These are phyloP conservation scores for Oncorhynchus masou DNA, from an alignment of 2,113 vertebrate species.

Conservation along the genomic window DNA sequence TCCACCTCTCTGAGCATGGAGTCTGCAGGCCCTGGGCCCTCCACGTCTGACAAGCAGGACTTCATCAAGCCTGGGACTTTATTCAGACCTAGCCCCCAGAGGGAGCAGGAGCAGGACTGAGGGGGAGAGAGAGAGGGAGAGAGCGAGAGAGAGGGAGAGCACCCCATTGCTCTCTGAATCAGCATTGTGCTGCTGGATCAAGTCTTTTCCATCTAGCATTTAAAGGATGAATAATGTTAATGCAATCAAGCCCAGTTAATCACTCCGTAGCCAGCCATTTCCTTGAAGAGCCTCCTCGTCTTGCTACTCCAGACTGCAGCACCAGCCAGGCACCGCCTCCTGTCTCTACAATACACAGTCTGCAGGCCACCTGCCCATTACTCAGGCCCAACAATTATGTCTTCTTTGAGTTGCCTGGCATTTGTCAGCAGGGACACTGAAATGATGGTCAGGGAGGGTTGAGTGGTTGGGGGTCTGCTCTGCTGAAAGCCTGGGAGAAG, in stretches of 20 bases:
- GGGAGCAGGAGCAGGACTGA: conserved; percentile 51
- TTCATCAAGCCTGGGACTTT: conserved; percentile 38
- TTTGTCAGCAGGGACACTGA: conserved; percentile 60
- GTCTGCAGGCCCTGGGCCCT: conserved; percentile 24
- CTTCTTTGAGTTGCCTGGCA: conserved; percentile 36
- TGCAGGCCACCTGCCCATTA: conserved; percentile 49
- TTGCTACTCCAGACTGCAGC: conserved; percentile 43
- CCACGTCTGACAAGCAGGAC: conserved; percentile 31
- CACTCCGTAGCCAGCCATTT: conserved; percentile 41
- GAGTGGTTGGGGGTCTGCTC: conserved; percentile 9
- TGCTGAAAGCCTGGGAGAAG: too few species aligned
- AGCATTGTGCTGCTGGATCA: conserved; percentile 55
- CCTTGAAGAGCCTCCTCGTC: conserved; percentile 53
- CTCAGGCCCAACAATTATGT: conserved; percentile 57
- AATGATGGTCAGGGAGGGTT: conserved; percentile 29
- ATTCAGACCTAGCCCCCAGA: conserved; percentile 37
- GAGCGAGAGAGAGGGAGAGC: background rate
- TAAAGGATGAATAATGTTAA: conserved; percentile 71
- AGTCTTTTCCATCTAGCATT: conserved; percentile 55
- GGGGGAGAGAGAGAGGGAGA: background rate
- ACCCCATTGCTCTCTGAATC: conserved; percentile 60
- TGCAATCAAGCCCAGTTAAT: conserved; percentile 75
- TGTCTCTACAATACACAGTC: conserved; percentile 37
- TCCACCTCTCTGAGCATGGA: conserved; percentile 16
- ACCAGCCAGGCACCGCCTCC: conserved; percentile 29